Conservation (phyloP, 2,888 invertebrate species). For the Clunio marinus region DNA sequence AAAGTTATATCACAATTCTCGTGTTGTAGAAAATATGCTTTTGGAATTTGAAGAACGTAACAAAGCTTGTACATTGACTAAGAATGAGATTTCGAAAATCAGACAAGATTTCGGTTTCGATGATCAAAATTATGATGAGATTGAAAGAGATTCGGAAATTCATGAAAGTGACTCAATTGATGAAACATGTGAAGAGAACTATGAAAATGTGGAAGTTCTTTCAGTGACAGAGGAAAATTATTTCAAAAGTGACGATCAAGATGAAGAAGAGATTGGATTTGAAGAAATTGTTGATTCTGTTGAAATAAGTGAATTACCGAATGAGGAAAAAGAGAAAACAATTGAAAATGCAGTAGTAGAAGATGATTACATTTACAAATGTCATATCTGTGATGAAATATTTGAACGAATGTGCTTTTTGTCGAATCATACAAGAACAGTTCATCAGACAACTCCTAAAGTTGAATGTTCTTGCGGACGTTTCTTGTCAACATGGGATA, state of each 20-base stretch:
- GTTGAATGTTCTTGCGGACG: conserved; percentile 25
- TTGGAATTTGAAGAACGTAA: not conserved
- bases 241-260: no score
- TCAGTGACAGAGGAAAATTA: no score
- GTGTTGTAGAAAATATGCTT: not conserved
- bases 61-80: not conserved
- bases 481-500: conserved; percentile 25
- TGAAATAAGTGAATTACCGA: no score
- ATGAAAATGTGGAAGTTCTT: no score
- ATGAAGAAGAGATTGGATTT: no score
- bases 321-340: no score
- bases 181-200: no score
- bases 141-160: not conserved
- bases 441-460: not conserved
- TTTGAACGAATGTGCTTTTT: conserved; percentile 21
- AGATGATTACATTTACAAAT: not conserved
- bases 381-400: conserved; percentile 16
- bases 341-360: not conserved
- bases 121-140: not conserved
- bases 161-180: no score
- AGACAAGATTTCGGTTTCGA: not conserved
- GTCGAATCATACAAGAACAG: conserved; percentile 14
- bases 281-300: no score
- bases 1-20: no score
- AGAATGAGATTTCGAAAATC: not conserved